Evolutionary conservation across 2,113 vertebrate species (phyloP).

Genomic region (Thomomys bottae): DNA sequence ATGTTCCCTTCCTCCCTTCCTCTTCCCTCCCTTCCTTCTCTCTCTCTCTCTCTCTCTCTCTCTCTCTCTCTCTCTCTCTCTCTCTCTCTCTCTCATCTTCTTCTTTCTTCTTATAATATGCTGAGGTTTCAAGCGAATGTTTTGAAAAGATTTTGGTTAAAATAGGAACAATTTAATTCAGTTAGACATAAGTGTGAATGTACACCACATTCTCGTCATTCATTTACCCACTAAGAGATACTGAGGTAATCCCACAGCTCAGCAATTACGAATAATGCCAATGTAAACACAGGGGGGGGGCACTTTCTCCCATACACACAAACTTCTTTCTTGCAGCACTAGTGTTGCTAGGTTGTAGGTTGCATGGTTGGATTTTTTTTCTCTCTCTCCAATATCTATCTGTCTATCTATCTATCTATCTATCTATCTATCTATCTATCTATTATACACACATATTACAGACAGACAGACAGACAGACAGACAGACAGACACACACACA

Average conservation of each 20-base stretch:
- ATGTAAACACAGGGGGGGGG: background rate
- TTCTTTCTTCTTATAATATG: background rate
- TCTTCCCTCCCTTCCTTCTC: background rate
- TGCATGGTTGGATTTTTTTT: no score
- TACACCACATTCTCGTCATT: background rate
- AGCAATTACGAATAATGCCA: background rate
- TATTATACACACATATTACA: no score
- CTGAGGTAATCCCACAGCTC: background rate
- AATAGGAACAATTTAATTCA: background rate
- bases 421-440: no score
- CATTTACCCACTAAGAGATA: background rate
- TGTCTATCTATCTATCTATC: no score
- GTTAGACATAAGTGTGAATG: background rate
- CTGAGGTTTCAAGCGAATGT: background rate
- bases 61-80: background rate
- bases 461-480: no score
- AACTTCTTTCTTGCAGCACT: background rate
- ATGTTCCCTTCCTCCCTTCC: background rate
- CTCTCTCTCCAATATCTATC: no score
- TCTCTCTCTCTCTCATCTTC: background rate
- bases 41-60: no score
- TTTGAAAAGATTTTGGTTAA: slow-evolving; percentile 19
- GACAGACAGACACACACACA: no score
- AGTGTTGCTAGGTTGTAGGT: background rate
- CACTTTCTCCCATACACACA: no score